Percentiles rank a stretch among this genome's conserved stretches.
Conservation (phyloP, 2,888 invertebrate genomes). For the Drosophila ustulata region DNA sequence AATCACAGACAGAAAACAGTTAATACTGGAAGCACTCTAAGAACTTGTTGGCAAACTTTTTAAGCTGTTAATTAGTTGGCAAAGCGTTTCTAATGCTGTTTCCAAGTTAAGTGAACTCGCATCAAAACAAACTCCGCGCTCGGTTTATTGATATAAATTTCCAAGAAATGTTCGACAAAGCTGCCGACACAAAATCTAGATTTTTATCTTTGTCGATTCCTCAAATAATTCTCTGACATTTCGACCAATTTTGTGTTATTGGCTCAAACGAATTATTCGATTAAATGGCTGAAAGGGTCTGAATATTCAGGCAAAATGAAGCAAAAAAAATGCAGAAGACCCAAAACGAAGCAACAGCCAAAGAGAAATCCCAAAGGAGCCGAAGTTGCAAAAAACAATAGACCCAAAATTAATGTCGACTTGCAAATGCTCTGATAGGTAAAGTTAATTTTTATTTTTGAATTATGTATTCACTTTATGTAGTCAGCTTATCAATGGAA, state of each 20-base stretch:
- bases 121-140: conserved; percentile 51
- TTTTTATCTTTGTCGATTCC: conserved; percentile 38
- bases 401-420: conserved; percentile 9
- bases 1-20: conserved; percentile 78
- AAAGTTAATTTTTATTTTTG: too few species aligned
- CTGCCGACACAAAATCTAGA: conserved; percentile 36
- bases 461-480: too few species aligned
- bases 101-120: conserved; percentile 60
- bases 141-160: conserved; percentile 66
- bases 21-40: conserved; percentile 39
- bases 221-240: conserved; percentile 40
- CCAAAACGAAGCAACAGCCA: conserved; percentile 37
- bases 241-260: conserved; percentile 39
- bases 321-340: conserved; percentile 34
- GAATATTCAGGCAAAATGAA: conserved; percentile 42
- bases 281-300: conserved; percentile 45
- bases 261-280: conserved; percentile 75
- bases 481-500: too few species aligned
- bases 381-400: conserved; percentile 5
- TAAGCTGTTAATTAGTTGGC: conserved; percentile 68
- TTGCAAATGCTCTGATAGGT: not conserved
- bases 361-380: conserved; percentile 18
- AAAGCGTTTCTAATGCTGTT: conserved; percentile 62
- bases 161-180: conserved; percentile 53
- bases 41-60: conserved; percentile 45